Base-by-base conservation (phyloP, 2,888 invertebrate species). In the Sarcophaga variegata region DNA sequence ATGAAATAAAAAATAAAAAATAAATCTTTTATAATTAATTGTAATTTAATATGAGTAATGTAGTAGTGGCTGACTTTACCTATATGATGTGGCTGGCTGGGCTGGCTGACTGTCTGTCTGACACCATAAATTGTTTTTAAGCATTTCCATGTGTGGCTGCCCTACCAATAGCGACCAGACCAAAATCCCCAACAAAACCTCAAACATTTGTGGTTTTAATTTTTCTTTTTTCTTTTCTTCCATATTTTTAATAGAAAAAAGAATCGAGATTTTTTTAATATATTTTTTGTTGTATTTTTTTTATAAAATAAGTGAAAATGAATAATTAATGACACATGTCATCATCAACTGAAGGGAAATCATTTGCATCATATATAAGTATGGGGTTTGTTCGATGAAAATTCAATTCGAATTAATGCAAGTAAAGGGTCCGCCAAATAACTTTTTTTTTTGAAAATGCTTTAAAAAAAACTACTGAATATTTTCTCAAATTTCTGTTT, bases 241-340 rank as follows among this genome's bases (percentile, higher is more conserved):
- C 0, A 37, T 37, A 37, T 10, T 37, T 37, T 37, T 37, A 37
- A 37, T 37, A 37, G 10, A 37, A 37, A 37, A 37, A 37, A 37
- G 37, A 10, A 37, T 37, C 8, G 37, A 37, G 37, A 37, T 37
- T 37, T 37, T 37, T 37, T 37, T 37, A 10, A 37, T 10, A 37
- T 37, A 8, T 47, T 63, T 69, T 49, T 72, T 12, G 0, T 49
- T 64, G 49, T 82, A 12, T 59, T n/a, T 22, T 20, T 3, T 8
- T 64, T 62, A 20, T 60, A 22, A 22, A 49, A 37, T 62, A 76
- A 86, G 80, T 74, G 86, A 86, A 86, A 86, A 83, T 77, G 83
- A 83, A 86, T 86, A 86, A 86, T 86, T 83, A 86, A 86, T 83
- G 86, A 83, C 86, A 86, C 86, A 86, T 86, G 86, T 86, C 86